Evolutionary conservation across 1,140 invertebrate species (phyloP).

Genomic region (Euwallacea similis): DNA sequence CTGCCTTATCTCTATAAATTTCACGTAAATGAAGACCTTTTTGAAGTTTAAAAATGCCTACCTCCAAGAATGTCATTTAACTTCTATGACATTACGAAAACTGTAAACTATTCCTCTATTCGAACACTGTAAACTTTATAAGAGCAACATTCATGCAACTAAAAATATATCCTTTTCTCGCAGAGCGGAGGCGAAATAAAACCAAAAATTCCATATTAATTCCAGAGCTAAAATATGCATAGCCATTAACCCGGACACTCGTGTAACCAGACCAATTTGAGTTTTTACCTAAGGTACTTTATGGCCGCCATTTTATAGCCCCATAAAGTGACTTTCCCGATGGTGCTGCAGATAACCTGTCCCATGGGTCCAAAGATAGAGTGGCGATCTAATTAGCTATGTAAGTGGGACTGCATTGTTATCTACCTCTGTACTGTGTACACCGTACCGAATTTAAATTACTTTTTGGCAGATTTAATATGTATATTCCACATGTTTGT

Average conservation of each 20-base stretch:
- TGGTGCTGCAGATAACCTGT: conserved; percentile 26
- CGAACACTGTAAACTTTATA: no score
- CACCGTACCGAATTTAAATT: neutral
- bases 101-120: no score
- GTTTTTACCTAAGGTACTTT: conserved; percentile 32
- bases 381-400: conserved; percentile 34
- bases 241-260: conserved; percentile 22
- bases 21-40: no score
- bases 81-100: no score
- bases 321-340: conserved; percentile 35
- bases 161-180: neutral
- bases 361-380: conserved; percentile 26
- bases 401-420: conserved; percentile 28
- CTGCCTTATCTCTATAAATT: neutral
- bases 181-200: conserved; percentile 7
- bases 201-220: conserved; percentile 14
- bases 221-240: conserved; percentile 24
- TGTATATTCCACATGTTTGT: no score
- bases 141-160: no score
- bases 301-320: conserved; percentile 22
- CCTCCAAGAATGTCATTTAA: no score
- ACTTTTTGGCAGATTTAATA: no score
- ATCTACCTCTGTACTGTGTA: conserved; percentile 9
- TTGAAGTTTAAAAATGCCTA: no score
- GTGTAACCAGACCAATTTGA: conserved; percentile 26